Percentiles rank a stretch among this genome's conserved stretches.
phyloP scores from a whole-genome alignment of 92 coral and sea anemone species.

The Paragorgia papillata region DNA sequence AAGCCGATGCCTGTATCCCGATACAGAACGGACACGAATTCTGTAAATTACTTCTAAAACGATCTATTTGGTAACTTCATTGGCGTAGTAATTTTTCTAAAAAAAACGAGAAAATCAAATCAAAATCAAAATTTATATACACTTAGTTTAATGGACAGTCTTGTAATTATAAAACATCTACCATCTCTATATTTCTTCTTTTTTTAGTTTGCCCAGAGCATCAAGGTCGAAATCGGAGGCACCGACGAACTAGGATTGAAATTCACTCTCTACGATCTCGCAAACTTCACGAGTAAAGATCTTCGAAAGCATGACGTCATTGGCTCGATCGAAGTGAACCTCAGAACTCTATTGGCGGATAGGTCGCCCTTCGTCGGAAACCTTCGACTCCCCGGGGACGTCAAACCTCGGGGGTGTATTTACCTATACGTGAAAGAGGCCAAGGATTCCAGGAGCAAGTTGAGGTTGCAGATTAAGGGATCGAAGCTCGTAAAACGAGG shows the following conservation, averaged over 20 bases:
- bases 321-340: conserved; percentile 80
- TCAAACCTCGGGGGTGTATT: conserved; percentile 83
- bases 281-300: conserved; percentile 94
- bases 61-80: no score
- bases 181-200: not conserved
- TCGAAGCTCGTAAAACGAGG: conserved; percentile 74
- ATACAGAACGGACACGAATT: no score
- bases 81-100: no score
- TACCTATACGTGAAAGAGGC: conserved; percentile 72
- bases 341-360: conserved; percentile 64
- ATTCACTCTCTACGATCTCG: conserved; percentile 92
- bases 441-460: conserved; percentile 58
- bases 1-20: no score
- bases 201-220: conserved; percentile 84
- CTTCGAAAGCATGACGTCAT: conserved; percentile 95
- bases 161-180: no score
- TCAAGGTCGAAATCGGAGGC: conserved; percentile 74
- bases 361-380: conserved; percentile 66
- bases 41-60: no score
- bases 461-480: conserved; percentile 77
- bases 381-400: conserved; percentile 87
- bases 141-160: no score
- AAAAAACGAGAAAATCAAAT: no score
- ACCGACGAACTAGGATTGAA: conserved; percentile 68
- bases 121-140: no score